Percentiles rank a stretch among this genome's conserved stretches.
phyloP scores from a whole-genome alignment of 1,140 invertebrate species.

The Berghia stephanieae region DNA sequence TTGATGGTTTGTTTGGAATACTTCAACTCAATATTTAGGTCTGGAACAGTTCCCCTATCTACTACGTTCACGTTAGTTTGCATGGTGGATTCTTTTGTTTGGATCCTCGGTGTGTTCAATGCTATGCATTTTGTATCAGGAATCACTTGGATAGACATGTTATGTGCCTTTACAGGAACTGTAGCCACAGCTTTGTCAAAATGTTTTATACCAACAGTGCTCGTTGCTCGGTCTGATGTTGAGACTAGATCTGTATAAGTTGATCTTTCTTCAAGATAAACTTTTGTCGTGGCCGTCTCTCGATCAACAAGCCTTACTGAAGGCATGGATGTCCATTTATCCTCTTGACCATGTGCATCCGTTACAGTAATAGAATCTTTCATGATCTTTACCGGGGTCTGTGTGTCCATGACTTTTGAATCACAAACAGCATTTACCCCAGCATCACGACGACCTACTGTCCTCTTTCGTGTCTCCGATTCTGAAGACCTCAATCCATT shows the following conservation, averaged over 20 bases:
- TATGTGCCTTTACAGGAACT: conserved; percentile 24
- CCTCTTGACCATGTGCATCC: conserved; percentile 45
- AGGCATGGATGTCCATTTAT: conserved; percentile 45
- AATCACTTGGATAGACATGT: conserved; percentile 41
- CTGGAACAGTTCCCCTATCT: conserved; percentile 29
- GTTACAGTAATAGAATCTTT: conserved; percentile 40
- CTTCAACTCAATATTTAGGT: neutral
- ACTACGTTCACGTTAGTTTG: no score
- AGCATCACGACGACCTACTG: conserved; percentile 2
- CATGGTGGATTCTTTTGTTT: conserved; percentile 17
- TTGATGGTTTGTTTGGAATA: neutral
- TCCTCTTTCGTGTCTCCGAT: conserved; percentile 28
- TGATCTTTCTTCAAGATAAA: conserved; percentile 38
- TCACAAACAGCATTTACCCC: conserved; percentile 36
- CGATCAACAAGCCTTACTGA: conserved; percentile 41
- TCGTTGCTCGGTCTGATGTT: conserved; percentile 53
- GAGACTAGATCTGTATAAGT: conserved; percentile 50
- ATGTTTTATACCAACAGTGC: conserved; percentile 39
- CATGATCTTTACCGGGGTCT: conserved; percentile 39
- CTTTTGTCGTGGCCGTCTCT: conserved; percentile 43
- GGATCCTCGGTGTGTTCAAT: conserved; percentile 40
- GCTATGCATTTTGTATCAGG: conserved; percentile 36
- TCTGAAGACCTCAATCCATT: conserved; percentile 16
- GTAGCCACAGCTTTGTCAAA: conserved; percentile 45
- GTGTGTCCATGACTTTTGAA: conserved; percentile 36